Base-by-base conservation (phyloP, 2,888 invertebrate genomes). In the Drosophila stalkeri region DNA sequence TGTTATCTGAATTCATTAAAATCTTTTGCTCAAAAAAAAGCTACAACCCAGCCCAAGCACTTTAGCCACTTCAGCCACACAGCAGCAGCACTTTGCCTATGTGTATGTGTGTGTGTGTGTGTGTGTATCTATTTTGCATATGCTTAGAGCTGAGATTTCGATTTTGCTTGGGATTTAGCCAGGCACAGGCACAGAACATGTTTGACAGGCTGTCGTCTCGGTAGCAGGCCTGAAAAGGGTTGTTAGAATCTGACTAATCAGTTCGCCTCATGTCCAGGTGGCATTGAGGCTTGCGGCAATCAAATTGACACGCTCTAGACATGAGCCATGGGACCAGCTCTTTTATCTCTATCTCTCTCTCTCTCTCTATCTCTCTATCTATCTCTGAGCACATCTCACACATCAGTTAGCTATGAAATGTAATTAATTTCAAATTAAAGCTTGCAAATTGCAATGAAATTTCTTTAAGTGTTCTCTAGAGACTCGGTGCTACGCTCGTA, bases 161-260 rank as follows among this genome's bases (percentile, higher is more conserved):
- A 57, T 31, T 60, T n/a, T 31, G 55, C 35, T 41, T 66, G 35
- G 20, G 33, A 20, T 14, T 61, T 41, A 47, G 54, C 12, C 44
- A 23, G 9, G 41, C 47, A 6, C 43, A 31, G 47, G 54, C 44
- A 69, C 44, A 69, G 52, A 57, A 80, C 69, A 73, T 77, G 73
- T 89, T 80, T 83, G 83, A 83, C 83, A 84, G 67, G 62, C 73
- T 89, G 89, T 80, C 89, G 72, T 37, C 47, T 52, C 37, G 39
- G 41, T 49, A 52, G 55, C 23, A 56, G 52, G 49, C 14, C 70
- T 84, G 83, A 84, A 83, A 89, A 86, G 86, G 83, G 86, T 86
- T 81, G 41, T 63, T 47, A 46, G 64, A 62, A 33, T 14, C 33
- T 18, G 47, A 37, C 64, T 71, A 66, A 68, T 65, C 75, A 65